Percentiles rank a stretch among this genome's conserved stretches.
Evolutionary conservation across 2,888 invertebrate species (phyloP).

Genomic region (Hoplodrina blanda): DNA sequence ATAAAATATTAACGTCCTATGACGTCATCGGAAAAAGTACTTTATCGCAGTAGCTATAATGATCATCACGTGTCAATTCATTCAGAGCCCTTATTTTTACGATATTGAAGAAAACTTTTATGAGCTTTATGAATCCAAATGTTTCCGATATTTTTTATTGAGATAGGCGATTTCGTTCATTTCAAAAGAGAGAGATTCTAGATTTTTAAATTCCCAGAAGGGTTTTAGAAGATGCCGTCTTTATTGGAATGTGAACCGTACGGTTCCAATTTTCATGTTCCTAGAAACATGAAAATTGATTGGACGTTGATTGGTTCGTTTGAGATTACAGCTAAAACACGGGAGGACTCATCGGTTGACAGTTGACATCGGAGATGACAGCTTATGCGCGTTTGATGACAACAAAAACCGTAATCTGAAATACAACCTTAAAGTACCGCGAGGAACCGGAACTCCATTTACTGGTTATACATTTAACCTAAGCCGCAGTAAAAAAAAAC

Average conservation of each 20-base stretch:
- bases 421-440: slow-evolving; percentile 12
- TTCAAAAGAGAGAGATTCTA: neutral
- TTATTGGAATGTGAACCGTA: slow-evolving; percentile 28
- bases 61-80: slow-evolving; percentile 19
- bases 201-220: slow-evolving; percentile 42
- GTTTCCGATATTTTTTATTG: slow-evolving; percentile 11
- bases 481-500: too few species aligned
- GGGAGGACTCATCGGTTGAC: neutral
- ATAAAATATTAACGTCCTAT: slow-evolving; percentile 8
- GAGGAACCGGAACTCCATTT: neutral
- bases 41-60: slow-evolving; percentile 18
- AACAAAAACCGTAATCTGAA: slow-evolving; percentile 1
- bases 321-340: neutral
- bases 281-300: too few species aligned
- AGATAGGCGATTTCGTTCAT: slow-evolving; percentile 23
- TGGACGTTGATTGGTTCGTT: too few species aligned
- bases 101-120: slow-evolving; percentile 22
- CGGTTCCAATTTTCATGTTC: slow-evolving; percentile 12
- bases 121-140: slow-evolving; percentile 7
- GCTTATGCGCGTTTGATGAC: slow-evolving; percentile 1
- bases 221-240: slow-evolving; percentile 9
- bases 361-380: neutral
- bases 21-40: slow-evolving; percentile 7
- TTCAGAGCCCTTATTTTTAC: slow-evolving; percentile 26
- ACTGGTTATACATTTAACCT: neutral